phyloP scores from a whole-genome alignment of 2,888 invertebrate genomes.

The Amiota minor region DNA sequence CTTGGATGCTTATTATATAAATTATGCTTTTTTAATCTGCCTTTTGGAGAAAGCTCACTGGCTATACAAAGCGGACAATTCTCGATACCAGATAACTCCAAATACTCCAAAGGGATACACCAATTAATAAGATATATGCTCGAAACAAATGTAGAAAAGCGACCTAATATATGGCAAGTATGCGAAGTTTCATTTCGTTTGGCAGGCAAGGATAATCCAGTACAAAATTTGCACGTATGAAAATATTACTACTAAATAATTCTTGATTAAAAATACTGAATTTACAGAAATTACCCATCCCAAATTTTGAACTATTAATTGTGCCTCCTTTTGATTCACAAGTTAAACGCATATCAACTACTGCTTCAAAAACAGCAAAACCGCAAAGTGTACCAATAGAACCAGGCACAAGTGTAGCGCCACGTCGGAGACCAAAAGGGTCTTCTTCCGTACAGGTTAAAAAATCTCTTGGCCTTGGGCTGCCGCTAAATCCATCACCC shows the following conservation, averaged over 20 bases:
- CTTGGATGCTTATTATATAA: constrained; percentile 91
- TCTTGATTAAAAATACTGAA: not conserved
- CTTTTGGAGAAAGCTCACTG: constrained; percentile 93
- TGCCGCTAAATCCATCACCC: constrained; percentile 76
- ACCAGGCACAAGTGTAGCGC: constrained; percentile 85
- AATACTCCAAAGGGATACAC: constrained; percentile 81
- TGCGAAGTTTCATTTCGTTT: constrained; percentile 83
- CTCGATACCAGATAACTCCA: constrained; percentile 86
- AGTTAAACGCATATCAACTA: constrained; percentile 75
- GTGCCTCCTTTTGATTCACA: constrained; percentile 83
- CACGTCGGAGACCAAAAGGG: constrained; percentile 87
- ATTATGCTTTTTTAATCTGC: constrained; percentile 90
- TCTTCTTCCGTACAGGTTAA: constrained; percentile 69
- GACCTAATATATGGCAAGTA: constrained; percentile 92
- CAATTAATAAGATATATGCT: constrained; percentile 87
- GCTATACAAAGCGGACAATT: constrained; percentile 93
- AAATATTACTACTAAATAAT: too few species aligned
- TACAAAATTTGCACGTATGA: constrained; percentile 85
- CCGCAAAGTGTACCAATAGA: constrained; percentile 75
- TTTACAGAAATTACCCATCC: constrained; percentile 79
- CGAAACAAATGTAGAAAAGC: constrained; percentile 84
- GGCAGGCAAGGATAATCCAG: constrained; percentile 82
- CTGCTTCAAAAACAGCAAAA: constrained; percentile 66
- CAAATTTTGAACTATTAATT: constrained; percentile 79
- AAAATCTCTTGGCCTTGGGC: constrained; percentile 74